A percentile compares a stretch with the other conserved stretches of the same genome.
Conservation (phyloP, 2,888 invertebrate species). For the Morpho helenor region DNA sequence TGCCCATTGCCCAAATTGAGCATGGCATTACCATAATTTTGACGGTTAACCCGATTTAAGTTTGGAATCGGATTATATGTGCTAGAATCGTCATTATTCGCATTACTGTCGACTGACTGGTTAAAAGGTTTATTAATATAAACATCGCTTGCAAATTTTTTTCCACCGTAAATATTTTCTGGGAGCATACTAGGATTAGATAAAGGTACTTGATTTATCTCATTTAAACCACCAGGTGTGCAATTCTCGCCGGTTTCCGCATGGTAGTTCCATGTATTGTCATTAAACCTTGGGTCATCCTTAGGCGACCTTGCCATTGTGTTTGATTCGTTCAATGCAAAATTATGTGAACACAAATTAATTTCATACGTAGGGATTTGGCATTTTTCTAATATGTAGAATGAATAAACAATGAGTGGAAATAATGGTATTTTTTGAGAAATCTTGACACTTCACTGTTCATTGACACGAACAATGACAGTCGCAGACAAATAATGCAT, state of each 20-base stretch:
- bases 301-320: slow-evolving; percentile 77
- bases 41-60: slow-evolving; percentile 47
- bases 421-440: slow-evolving; percentile 23
- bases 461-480: not conserved
- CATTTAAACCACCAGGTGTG: slow-evolving; percentile 53
- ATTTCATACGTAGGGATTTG: slow-evolving; percentile 53
- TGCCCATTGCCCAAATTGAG: slow-evolving; percentile 71
- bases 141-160: slow-evolving; percentile 58
- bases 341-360: slow-evolving; percentile 9
- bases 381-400: slow-evolving; percentile 49
- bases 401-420: slow-evolving; percentile 23
- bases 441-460: not conserved
- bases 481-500: not conserved
- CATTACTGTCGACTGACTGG: slow-evolving; percentile 47
- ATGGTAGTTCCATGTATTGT: slow-evolving; percentile 72
- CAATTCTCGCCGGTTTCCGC: slow-evolving; percentile 60
- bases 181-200: slow-evolving; percentile 46
- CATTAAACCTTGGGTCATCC: slow-evolving; percentile 70
- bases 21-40: slow-evolving; percentile 67
- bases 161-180: slow-evolving; percentile 57
- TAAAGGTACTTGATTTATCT: slow-evolving; percentile 52
- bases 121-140: slow-evolving; percentile 59
- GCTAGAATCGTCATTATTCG: slow-evolving; percentile 55
- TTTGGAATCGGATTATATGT: slow-evolving; percentile 49
- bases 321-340: slow-evolving; percentile 44